phyloP scores from a whole-genome alignment of 2,113 vertebrate genomes.

The Sylvilagus bachmani region DNA sequence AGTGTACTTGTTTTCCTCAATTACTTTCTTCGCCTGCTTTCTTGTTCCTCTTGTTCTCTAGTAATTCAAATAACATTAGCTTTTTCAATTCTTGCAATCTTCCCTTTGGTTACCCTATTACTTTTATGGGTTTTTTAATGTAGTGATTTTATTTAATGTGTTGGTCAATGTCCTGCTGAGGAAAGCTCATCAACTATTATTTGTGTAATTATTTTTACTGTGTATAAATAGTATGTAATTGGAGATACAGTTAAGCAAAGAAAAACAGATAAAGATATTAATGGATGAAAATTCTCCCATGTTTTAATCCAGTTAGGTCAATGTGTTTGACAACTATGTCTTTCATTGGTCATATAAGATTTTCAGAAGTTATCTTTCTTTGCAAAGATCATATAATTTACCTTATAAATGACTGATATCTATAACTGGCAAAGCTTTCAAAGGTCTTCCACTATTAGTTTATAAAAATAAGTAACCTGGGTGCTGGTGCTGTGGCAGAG shows the following conservation, averaged over 20 bases:
- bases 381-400: not conserved
- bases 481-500: no score
- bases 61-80: conserved; percentile 52
- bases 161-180: conserved; percentile 60
- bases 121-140: conserved; percentile 73
- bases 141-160: conserved; percentile 68
- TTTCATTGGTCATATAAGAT: not conserved
- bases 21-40: not conserved
- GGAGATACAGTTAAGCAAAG: not conserved
- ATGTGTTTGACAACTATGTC: not conserved
- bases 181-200: conserved; percentile 32
- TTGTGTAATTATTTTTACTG: conserved; percentile 51
- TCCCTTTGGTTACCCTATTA: conserved; percentile 56
- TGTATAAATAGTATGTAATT: conserved; percentile 5
- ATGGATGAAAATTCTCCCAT: not conserved
- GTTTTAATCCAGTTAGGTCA: not conserved
- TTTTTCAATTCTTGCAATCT: conserved; percentile 58
- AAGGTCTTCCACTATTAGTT: not conserved
- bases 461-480: not conserved
- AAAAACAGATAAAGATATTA: not conserved
- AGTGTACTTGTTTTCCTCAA: conserved; percentile 24
- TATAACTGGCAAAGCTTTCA: not conserved
- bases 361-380: conserved; percentile 47
- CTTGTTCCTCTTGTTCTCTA: conserved; percentile 52
- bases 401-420: not conserved